Conservation (phyloP, 2,797 vertebrate genomes). For the Poeciliopsis gracilis region DNA sequence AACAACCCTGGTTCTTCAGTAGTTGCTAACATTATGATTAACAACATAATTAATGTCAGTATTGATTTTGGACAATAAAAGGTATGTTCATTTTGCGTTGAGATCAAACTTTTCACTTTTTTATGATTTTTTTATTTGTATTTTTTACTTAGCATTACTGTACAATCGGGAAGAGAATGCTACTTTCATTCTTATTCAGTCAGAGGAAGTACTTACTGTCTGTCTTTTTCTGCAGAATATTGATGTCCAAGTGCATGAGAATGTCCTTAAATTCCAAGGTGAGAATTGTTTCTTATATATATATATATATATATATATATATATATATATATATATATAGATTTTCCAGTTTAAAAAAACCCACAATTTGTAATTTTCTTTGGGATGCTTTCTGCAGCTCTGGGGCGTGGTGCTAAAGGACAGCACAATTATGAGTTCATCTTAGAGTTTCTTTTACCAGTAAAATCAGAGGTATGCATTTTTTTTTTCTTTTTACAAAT, state of each 20-base stretch:
- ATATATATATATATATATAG: not conserved
- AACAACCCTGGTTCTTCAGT: not conserved
- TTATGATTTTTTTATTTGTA: no score
- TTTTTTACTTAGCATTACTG: not conserved
- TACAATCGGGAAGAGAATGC: conserved; percentile 6
- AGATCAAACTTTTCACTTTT: not conserved
- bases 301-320: no score
- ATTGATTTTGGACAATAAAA: not conserved
- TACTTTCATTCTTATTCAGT: not conserved
- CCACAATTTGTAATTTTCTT: not conserved
- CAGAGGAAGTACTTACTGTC: conserved; percentile 19
- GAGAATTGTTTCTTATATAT: conserved; percentile 10
- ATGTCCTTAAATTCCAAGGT: conserved; percentile 91
- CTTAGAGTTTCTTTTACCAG: conserved; percentile 87
- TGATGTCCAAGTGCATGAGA: conserved; percentile 83
- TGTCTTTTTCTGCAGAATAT: conserved; percentile 82
- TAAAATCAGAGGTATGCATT: conserved; percentile 86
- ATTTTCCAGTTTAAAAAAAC: not conserved
- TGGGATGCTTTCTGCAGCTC: conserved; percentile 78
- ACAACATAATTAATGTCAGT: not conserved
- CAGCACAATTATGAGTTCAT: conserved; percentile 93
- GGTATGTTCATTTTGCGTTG: not conserved
- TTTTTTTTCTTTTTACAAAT: conserved; percentile 1
- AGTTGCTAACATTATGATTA: not conserved
- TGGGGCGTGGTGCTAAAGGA: conserved; percentile 94